phyloP scores from a whole-genome alignment of 2,888 invertebrate genomes.

The Crossocerus cetratus region DNA sequence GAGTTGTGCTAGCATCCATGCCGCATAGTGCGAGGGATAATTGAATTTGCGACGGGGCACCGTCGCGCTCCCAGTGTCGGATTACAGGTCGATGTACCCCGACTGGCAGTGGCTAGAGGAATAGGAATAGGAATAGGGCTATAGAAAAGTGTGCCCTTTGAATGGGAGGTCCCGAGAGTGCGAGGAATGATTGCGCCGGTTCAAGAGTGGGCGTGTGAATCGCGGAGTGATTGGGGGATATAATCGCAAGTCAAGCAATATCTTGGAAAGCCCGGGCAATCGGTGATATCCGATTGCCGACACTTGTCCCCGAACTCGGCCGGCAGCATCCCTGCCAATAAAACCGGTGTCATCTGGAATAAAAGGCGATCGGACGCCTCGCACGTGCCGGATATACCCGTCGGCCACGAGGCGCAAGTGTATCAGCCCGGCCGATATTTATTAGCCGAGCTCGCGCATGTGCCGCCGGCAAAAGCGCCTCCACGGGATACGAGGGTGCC shows the following conservation, averaged over 20 bases:
- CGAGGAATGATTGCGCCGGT: no score
- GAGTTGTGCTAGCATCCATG: no score
- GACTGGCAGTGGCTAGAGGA: no score
- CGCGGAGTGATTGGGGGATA: not conserved
- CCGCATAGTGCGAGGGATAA: no score
- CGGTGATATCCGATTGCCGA: slow-evolving; percentile 39
- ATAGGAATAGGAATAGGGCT: no score
- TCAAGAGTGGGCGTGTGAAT: no score
- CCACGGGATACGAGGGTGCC: slow-evolving; percentile 22
- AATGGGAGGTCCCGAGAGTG: no score
- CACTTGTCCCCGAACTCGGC: slow-evolving; percentile 66
- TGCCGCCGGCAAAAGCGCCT: slow-evolving; percentile 3
- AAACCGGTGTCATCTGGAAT: slow-evolving; percentile 71
- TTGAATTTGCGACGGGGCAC: no score
- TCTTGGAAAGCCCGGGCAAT: slow-evolving; percentile 13
- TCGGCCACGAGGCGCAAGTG: slow-evolving; percentile 36
- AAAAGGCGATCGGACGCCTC: slow-evolving; percentile 11
- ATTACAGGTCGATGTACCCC: no score
- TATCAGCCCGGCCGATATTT: slow-evolving; percentile 69
- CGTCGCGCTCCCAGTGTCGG: no score
- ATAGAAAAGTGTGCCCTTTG: no score
- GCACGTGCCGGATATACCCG: slow-evolving; percentile 47
- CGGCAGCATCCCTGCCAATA: slow-evolving; percentile 66
- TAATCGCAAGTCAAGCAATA: slow-evolving; percentile 18
- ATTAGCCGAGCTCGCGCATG: slow-evolving; percentile 57